phyloP scores from a whole-genome alignment of 92 coral and sea anemone species.

The Scolanthus callimorphus region DNA sequence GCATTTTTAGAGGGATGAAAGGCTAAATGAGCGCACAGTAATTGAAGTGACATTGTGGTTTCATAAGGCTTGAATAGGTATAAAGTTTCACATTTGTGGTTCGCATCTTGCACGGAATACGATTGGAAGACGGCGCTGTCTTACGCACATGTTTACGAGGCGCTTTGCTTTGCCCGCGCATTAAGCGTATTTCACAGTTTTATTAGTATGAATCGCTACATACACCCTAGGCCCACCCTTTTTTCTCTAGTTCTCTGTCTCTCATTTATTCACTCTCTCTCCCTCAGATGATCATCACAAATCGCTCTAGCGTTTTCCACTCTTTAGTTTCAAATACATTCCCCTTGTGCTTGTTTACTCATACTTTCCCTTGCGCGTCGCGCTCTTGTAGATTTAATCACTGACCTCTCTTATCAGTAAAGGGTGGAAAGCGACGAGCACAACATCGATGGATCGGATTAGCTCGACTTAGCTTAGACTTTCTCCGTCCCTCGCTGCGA shows the following conservation, averaged over 20 bases:
- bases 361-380: background rate
- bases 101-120: constrained; percentile 23
- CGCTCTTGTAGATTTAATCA: background rate
- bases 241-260: too few relatives aligned
- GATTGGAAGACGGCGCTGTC: background rate
- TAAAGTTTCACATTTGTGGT: constrained; percentile 36
- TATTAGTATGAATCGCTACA: too few relatives aligned
- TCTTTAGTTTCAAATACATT: too few relatives aligned
- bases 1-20: constrained; percentile 7
- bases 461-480: constrained; percentile 12
- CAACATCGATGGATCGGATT: constrained; percentile 16
- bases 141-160: background rate
- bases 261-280: too few relatives aligned
- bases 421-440: background rate
- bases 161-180: too few relatives aligned
- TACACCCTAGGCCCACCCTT: too few relatives aligned
- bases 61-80: constrained; percentile 16
- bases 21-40: too few relatives aligned
- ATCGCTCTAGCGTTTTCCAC: too few relatives aligned
- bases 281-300: too few relatives aligned
- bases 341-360: background rate
- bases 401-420: background rate
- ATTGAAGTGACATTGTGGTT: constrained; percentile 43
- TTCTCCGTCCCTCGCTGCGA: constrained; percentile 7
- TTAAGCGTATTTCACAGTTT: too few relatives aligned